Evolutionary conservation across 2,113 vertebrate species (phyloP).

Genomic region (Collichthys lucidus): DNA sequence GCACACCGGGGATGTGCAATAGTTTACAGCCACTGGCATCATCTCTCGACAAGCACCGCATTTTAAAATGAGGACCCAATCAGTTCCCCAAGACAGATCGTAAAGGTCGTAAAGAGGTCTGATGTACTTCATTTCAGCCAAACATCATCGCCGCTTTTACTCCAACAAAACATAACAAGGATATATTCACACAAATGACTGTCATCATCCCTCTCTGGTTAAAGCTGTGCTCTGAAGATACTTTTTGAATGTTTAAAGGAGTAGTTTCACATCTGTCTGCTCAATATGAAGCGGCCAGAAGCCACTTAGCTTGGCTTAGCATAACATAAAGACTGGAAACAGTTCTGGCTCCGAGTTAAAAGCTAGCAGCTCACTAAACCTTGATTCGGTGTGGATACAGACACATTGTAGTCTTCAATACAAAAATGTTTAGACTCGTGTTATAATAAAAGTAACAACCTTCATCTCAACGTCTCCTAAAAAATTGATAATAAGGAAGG

Average conservation of each 20-base stretch:
- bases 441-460: too few species aligned
- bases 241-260: not conserved
- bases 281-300: too few species aligned
- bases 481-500: too few species aligned
- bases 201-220: conserved; percentile 5
- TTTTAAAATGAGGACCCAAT: conserved; percentile 68
- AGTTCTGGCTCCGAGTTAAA: too few species aligned
- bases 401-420: too few species aligned
- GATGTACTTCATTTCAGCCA: conserved; percentile 31
- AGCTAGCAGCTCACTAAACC: too few species aligned
- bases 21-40: conserved; percentile 65
- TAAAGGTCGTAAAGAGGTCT: conserved; percentile 62
- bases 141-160: not conserved
- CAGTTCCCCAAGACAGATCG: conserved; percentile 58
- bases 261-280: not conserved
- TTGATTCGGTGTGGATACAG: too few species aligned
- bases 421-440: too few species aligned
- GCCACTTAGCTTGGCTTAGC: too few species aligned
- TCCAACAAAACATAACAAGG: not conserved
- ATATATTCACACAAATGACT: not conserved
- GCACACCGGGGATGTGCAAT: conserved; percentile 45
- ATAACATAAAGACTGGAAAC: too few species aligned
- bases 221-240: not conserved
- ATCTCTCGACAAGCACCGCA: conserved; percentile 51
- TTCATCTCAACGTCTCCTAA: too few species aligned